A percentile compares a stretch with the other conserved stretches of the same genome.
These are phyloP conservation scores for Pristionchus pacificus DNA, from an alignment of 1,140 invertebrate species.

Conservation along the genomic window DNA sequence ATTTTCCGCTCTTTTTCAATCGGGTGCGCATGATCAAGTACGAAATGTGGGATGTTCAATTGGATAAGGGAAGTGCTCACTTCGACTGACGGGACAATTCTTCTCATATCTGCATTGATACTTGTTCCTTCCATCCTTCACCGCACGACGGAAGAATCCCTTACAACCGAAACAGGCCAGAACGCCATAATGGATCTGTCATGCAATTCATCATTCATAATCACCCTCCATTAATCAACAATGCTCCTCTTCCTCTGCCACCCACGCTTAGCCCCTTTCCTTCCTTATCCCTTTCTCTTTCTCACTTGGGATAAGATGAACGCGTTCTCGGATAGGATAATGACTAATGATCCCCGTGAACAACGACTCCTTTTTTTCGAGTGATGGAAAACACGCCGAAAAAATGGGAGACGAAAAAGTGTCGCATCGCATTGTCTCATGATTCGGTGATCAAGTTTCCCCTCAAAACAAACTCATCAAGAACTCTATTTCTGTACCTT, in stretches of 20 bases:
- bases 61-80: constrained; percentile 1
- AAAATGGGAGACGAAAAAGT: neutral
- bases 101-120: constrained; percentile 36
- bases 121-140: constrained; percentile 39
- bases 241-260: too few species aligned
- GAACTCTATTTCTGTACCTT: constrained; percentile 20
- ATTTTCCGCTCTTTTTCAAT: too few species aligned
- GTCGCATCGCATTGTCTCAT: too few species aligned
- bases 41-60: too few species aligned
- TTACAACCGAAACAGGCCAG: constrained; percentile 39
- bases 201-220: neutral
- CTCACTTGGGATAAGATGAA: neutral
- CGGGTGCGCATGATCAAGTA: too few species aligned
- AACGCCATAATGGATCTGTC: constrained; percentile 34
- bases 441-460: too few species aligned
- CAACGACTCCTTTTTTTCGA: neutral
- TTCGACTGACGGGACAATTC: constrained; percentile 33
- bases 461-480: neutral
- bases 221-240: neutral
- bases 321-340: neutral
- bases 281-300: neutral
- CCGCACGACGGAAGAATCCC: constrained; percentile 36
- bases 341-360: neutral
- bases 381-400: neutral
- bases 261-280: too few species aligned